phyloP scores from a whole-genome alignment of 1,140 invertebrate genomes.

The Papilio dardanus region DNA sequence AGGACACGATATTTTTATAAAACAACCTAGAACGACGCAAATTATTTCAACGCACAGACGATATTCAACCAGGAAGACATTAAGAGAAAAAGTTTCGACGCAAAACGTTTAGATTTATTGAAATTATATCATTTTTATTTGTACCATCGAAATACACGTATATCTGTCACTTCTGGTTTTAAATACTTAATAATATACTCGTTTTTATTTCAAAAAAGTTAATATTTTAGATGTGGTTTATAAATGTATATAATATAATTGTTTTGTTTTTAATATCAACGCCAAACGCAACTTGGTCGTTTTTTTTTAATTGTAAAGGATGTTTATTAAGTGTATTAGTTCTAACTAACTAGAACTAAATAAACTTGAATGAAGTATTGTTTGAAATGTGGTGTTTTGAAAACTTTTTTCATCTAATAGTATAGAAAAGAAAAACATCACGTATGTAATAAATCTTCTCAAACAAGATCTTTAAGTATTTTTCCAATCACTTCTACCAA shows the following conservation, averaged over 20 bases:
- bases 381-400: too few relatives aligned
- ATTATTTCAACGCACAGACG: not conserved
- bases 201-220: not conserved
- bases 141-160: not conserved
- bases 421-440: too few relatives aligned
- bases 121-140: conserved; percentile 33
- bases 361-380: too few relatives aligned
- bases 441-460: too few relatives aligned
- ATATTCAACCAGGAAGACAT: conserved; percentile 33
- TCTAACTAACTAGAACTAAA: too few relatives aligned
- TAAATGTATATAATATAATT: not conserved
- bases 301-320: too few relatives aligned
- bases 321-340: too few relatives aligned
- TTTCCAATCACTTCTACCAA: not conserved
- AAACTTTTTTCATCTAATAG: too few relatives aligned
- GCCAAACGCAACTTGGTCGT: too few relatives aligned
- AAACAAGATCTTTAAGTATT: not conserved
- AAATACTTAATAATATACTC: not conserved
- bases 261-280: too few relatives aligned
- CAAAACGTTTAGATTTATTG: conserved; percentile 25
- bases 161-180: not conserved
- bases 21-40: conserved; percentile 2
- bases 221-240: conserved; percentile 9
- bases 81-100: conserved; percentile 29
- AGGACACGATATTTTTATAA: conserved; percentile 7